Evolutionary conservation across 2,888 invertebrate species (phyloP), one percentile per base, ranked within the genome.

Genomic region (Cremastinae sp.): DNA sequence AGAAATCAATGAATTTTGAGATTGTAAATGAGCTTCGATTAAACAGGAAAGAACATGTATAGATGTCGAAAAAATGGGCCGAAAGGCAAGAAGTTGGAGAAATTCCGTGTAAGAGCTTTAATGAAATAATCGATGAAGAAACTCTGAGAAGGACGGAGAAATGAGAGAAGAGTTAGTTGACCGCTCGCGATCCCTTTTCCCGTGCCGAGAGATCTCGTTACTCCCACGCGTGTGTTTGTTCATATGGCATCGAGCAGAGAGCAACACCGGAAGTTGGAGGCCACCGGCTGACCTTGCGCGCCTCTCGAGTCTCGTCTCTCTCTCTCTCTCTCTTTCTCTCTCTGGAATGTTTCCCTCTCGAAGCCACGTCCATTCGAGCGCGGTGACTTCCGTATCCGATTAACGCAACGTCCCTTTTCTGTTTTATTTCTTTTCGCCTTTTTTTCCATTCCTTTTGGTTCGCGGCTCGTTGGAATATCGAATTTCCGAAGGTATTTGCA

Each of bases 241-340:
- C 70, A 45, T 61, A 53, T 22, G 68, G 65, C 69, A 65, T 65
- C 65, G n/a, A n/a, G n/a, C n/a, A n/a, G n/a, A 85, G 83, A 49
- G 41, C 83, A 86, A 83, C 84, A 87, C 88, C 88, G 89, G 88
- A 89, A 89, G 88, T 89, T 89, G 84, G 88, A 89, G 89, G 89
- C 88, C 89, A 89, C 84, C 81, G 87, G 79, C 83, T 89, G 89
- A 89, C 89, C 89, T 89, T 89, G n/a, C n/a, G 88, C 86, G 84
- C 83, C 84, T 83, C 80, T 86, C 83, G 85, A 80, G 41, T 49
- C 43, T 22, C 39, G 74, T 61, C 78, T 66, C 0, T 83, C 82
- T 78, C 78, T 80, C 79, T 80, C 81, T 79, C 64, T 64, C 64
- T 68, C 70, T 47, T 77, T 61, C 43, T 51, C 20, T 16, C 39